phyloP scores from a whole-genome alignment of 2,888 invertebrate species.

The Phyto melanocephala region DNA sequence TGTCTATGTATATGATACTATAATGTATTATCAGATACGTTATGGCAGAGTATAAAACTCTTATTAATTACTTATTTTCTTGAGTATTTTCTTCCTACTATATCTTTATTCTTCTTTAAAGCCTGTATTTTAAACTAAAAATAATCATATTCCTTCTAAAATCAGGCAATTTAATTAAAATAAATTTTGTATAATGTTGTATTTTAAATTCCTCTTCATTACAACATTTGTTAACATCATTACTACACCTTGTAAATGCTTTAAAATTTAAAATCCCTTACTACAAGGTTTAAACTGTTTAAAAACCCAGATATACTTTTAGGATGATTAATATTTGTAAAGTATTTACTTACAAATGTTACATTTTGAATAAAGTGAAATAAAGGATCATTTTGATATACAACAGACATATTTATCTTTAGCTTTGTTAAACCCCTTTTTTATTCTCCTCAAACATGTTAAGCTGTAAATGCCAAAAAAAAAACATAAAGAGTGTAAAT shows the following conservation, averaged over 20 bases:
- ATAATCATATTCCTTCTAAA: too few relatives aligned
- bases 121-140: too few relatives aligned
- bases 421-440: background rate
- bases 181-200: too few relatives aligned
- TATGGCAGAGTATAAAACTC: too few relatives aligned
- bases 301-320: conserved; percentile 10
- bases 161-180: too few relatives aligned
- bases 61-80: too few relatives aligned
- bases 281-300: background rate
- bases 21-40: too few relatives aligned
- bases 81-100: too few relatives aligned
- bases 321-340: conserved; percentile 19
- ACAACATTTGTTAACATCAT: too few relatives aligned
- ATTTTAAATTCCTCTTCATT: too few relatives aligned
- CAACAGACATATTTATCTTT: background rate
- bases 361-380: background rate
- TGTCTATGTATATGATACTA: too few relatives aligned
- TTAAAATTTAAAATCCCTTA: background rate
- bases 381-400: background rate
- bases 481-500: background rate
- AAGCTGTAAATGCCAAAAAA: background rate
- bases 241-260: background rate
- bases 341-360: background rate
- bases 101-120: too few relatives aligned
- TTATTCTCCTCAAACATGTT: background rate